These are phyloP conservation scores for Cactoblastis cactorum DNA, from an alignment of 2,888 invertebrate species.

Conservation along the genomic window DNA sequence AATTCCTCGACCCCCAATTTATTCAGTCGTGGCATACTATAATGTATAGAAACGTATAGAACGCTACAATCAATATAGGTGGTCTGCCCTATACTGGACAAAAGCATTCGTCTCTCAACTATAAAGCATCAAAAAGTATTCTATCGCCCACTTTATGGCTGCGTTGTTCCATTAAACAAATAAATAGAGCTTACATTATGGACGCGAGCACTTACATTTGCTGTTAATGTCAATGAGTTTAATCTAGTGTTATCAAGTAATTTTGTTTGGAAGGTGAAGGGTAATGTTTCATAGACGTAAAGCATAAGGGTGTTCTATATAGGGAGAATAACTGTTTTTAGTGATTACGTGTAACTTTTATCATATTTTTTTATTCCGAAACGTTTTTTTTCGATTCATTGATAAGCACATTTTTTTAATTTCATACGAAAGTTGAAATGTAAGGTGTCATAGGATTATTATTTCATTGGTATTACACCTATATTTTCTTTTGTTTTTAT, in stretches of 20 bases:
- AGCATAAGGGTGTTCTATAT: neutral
- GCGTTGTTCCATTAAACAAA: constrained; percentile 44
- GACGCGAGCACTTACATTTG: constrained; percentile 32
- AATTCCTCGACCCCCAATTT: constrained; percentile 38
- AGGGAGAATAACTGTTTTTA: neutral
- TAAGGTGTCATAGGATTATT: no score
- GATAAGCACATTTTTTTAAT: no score
- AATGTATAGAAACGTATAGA: constrained; percentile 24
- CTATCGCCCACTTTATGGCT: constrained; percentile 47
- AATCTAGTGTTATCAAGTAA: constrained; percentile 1
- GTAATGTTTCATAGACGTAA: neutral
- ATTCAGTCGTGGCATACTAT: constrained; percentile 29
- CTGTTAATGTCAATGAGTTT: constrained; percentile 23
- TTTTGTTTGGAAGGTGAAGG: neutral
- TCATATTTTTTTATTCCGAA: no score
- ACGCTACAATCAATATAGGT: constrained; percentile 39
- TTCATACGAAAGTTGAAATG: no score
- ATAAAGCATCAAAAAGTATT: constrained; percentile 41
- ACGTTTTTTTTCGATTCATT: no score
- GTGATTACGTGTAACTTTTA: no score
- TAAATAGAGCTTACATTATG: constrained; percentile 45
- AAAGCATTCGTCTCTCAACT: neutral
- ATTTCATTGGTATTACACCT: no score
- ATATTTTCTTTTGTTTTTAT: no score
- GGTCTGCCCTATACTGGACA: constrained; percentile 41